phyloP scores from a whole-genome alignment of 2,888 invertebrate genomes.

The Ichneumon xanthorius region DNA sequence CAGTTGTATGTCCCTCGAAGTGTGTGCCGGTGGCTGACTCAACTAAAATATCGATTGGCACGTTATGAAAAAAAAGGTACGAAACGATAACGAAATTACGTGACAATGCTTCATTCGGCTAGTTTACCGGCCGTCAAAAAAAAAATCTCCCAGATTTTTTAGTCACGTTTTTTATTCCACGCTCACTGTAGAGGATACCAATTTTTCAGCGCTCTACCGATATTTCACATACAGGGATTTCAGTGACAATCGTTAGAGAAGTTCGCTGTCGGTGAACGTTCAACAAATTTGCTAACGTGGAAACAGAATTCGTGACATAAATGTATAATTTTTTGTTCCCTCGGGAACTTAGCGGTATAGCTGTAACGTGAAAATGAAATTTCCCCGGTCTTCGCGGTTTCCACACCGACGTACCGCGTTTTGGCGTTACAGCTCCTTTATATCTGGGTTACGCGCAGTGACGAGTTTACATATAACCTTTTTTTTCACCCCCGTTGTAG shows the following conservation, averaged over 20 bases:
- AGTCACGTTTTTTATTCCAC: background rate
- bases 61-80: constrained; percentile 2
- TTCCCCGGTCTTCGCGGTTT: too few species aligned
- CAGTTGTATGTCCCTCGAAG: constrained; percentile 42
- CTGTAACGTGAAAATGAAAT: too few species aligned
- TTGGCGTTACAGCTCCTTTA: too few species aligned
- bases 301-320: background rate
- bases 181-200: background rate
- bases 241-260: background rate
- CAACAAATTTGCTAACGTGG: constrained; percentile 10
- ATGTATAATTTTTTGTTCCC: too few species aligned
- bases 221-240: background rate
- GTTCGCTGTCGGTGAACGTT: background rate
- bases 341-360: too few species aligned
- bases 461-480: too few species aligned
- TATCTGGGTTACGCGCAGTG: too few species aligned
- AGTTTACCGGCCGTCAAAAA: background rate
- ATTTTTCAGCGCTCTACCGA: constrained; percentile 1
- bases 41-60: constrained; percentile 60
- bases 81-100: constrained; percentile 7
- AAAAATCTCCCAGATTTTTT: background rate
- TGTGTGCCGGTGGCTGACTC: constrained; percentile 36
- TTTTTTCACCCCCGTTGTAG: too few species aligned
- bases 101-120: constrained; percentile 9
- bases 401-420: too few species aligned